Evolutionary conservation across 2,888 invertebrate species (phyloP).

Genomic region (Netelia virgata): DNA sequence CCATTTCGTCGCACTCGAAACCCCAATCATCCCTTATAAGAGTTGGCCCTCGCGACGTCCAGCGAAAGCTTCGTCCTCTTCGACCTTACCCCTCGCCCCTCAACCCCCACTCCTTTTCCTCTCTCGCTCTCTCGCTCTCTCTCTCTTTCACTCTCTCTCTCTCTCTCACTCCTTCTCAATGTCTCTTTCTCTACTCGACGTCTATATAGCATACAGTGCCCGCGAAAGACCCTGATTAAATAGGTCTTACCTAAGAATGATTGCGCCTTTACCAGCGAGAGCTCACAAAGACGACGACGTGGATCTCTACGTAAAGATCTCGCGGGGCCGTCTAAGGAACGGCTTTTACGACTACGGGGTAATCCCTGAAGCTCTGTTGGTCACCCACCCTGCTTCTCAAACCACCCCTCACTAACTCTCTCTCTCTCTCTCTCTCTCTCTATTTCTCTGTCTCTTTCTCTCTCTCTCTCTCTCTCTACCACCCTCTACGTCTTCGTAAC

Average conservation of each 20-base stretch:
- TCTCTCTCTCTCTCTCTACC: no score
- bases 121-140: slow-evolving; percentile 9
- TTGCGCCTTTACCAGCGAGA: slow-evolving; percentile 52
- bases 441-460: background rate
- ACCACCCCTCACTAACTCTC: background rate
- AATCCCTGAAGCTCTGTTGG: slow-evolving; percentile 16
- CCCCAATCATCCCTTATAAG: slow-evolving; percentile 31
- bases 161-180: slow-evolving; percentile 33
- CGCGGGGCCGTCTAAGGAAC: slow-evolving; percentile 40
- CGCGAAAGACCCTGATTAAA: slow-evolving; percentile 61
- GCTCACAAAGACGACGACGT: slow-evolving; percentile 36
- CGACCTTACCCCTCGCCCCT: background rate
- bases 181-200: background rate
- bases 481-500: background rate
- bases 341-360: slow-evolving; percentile 45
- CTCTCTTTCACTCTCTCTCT: slow-evolving; percentile 39
- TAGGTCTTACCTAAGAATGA: slow-evolving; percentile 66
- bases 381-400: slow-evolving; percentile 1
- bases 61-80: slow-evolving; percentile 32
- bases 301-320: slow-evolving; percentile 29
- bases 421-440: no score
- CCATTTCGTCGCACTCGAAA: slow-evolving; percentile 26
- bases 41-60: slow-evolving; percentile 46
- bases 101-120: background rate
- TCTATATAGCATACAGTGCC: slow-evolving; percentile 38